A percentile compares a stretch with the other conserved stretches of the same genome.
These are phyloP conservation scores for Scaptomyza polygonia DNA, from an alignment of 2,888 invertebrate genomes.

Conservation along the genomic window DNA sequence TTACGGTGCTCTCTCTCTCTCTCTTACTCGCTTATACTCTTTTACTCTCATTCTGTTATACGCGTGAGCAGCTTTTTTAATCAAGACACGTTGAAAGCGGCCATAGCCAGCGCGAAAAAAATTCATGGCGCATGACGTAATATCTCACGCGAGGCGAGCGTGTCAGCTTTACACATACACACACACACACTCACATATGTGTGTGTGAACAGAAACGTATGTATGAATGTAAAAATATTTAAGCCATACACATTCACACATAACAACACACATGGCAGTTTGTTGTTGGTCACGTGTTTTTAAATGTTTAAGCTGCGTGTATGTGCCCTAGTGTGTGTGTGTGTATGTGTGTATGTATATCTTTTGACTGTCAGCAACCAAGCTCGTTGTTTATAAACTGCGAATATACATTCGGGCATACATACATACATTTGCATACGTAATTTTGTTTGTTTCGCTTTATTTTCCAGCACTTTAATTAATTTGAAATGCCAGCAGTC, in stretches of 20 bases:
- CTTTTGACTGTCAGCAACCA: constrained; percentile 28
- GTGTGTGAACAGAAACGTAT: neutral
- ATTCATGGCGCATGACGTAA: constrained; percentile 84
- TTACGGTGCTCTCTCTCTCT: constrained; percentile 1
- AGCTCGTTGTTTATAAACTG: constrained; percentile 13
- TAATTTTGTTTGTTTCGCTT: constrained; percentile 35
- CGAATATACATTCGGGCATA: neutral
- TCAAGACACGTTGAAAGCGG: constrained; percentile 67
- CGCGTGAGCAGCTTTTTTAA: constrained; percentile 67
- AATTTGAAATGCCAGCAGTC: constrained; percentile 55
- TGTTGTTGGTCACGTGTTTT: constrained; percentile 81
- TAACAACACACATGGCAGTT: constrained; percentile 49
- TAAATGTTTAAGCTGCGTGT: constrained; percentile 59
- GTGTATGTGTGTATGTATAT: neutral
- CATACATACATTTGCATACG: constrained; percentile 1
- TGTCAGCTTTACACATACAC: constrained; percentile 66
- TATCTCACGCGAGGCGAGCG: constrained; percentile 84
- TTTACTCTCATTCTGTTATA: constrained; percentile 7
- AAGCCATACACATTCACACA: constrained; percentile 16
- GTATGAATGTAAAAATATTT: constrained; percentile 4
- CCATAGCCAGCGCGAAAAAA: constrained; percentile 61
- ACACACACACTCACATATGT: constrained; percentile 3
- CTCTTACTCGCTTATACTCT: constrained; percentile 10
- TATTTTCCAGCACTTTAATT: constrained; percentile 68
- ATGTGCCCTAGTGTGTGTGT: constrained; percentile 2